Base-by-base conservation (phyloP, 2,113 vertebrate genomes). In the Chlorodrepanis virens region DNA sequence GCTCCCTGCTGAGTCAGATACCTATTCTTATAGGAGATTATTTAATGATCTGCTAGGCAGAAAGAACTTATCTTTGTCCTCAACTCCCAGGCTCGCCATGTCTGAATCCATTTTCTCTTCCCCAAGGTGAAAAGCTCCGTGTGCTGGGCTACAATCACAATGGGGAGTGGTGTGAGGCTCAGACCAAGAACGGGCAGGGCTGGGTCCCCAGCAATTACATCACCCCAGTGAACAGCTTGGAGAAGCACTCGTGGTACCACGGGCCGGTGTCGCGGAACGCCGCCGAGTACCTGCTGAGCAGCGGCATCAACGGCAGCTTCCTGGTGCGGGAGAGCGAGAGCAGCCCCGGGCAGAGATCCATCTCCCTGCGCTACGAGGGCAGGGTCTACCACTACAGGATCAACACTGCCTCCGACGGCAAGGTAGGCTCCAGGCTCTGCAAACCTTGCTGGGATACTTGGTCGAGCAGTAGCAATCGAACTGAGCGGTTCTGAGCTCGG, bases 371-470 rank as follows among this genome's bases (percentile, higher is more conserved):
- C 53, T 98, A 98, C 6, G 98, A 98, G n/a, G 98, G 98, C 5
- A 97, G 98, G 84, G 99, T 99, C 54, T 99, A 99, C 98, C 99
- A 99, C 98, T 99, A 99, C 98, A 97, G 99, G 82, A 99, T 99
- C 97, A 99, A 99, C 98, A 99, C 99, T 5, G 99, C 99, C 1
- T 99, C 99, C 0, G 99, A 99, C 1, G 98, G 98, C 96, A 99
- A 99, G 99, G 99, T 99, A 90, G 60, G 98, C 42, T 49, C 54
- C 19, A 1, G n/a, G 29, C 42, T 37, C 3, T 2, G 16, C 45
- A 3, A 1, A 3, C 31, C 50, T 12, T 3, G 6, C 21, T 1
- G 16, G 31, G 54, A 0, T 28, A 0, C n/a, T 53, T 31, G 44
- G 45, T 35, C 15, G 6, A n/a, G 80, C 7, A 4, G 42, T 7